phyloP scores from a whole-genome alignment of 2,797 vertebrate genomes.

The Brachyalestes nurse region DNA sequence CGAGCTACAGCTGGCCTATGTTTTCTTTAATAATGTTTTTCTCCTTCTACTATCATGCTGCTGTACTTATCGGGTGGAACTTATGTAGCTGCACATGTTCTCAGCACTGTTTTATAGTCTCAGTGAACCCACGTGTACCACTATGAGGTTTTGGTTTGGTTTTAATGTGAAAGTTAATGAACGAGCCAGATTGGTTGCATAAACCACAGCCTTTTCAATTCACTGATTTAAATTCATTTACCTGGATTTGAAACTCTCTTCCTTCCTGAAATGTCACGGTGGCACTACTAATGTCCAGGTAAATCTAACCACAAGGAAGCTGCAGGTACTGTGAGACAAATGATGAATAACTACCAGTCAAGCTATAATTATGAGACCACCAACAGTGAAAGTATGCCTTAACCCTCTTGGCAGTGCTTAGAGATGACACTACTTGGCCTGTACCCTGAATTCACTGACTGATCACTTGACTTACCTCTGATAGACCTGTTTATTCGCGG shows the following conservation, averaged over 20 bases:
- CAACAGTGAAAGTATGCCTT: slow-evolving; percentile 55
- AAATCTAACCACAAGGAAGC: neutral
- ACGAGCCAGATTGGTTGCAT: neutral
- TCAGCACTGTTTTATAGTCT: slow-evolving; percentile 9
- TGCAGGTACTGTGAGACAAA: slow-evolving; percentile 37
- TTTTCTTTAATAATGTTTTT: slow-evolving; percentile 50
- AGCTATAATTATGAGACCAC: neutral
- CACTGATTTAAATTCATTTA: neutral
- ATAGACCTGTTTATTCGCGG: slow-evolving; percentile 12
- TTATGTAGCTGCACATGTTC: slow-evolving; percentile 67
- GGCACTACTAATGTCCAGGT: neutral
- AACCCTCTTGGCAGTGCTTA: neutral
- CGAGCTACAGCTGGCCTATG: slow-evolving; percentile 66
- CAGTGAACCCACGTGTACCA: neutral
- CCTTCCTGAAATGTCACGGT: slow-evolving; percentile 5
- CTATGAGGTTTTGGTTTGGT: neutral
- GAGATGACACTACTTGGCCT: neutral
- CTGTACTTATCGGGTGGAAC: slow-evolving; percentile 62
- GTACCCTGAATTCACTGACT: slow-evolving; percentile 40
- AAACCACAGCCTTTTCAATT: neutral
- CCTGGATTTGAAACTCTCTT: neutral
- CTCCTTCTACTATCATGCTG: slow-evolving; percentile 65
- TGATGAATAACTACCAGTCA: neutral
- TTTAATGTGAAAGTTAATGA: slow-evolving; percentile 11
- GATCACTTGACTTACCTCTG: slow-evolving; percentile 42